Percentiles rank a stretch among this genome's conserved stretches.
Conservation (phyloP, 64 coral and sea anemone species). For the Stichodactyla helianthus region DNA sequence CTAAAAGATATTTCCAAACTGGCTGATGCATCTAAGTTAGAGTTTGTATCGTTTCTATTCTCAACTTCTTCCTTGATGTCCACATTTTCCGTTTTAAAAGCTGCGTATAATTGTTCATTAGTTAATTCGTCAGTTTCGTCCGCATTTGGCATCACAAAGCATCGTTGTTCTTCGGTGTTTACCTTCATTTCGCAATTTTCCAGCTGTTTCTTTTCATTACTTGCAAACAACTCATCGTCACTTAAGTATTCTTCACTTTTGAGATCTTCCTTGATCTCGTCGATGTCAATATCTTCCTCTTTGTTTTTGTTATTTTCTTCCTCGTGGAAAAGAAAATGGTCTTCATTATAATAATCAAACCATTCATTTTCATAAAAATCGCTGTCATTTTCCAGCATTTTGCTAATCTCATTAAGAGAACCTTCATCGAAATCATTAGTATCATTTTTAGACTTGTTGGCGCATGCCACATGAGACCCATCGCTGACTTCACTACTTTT, state of each 20-base stretch:
- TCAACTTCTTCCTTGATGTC: background rate
- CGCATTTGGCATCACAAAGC: background rate
- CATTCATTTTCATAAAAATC: background rate
- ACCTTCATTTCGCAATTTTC: background rate
- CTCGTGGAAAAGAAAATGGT: background rate
- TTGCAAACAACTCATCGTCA: background rate
- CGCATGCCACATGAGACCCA: background rate
- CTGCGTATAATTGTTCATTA: background rate
- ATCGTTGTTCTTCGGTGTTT: background rate
- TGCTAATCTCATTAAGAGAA: slow-evolving; percentile 21
- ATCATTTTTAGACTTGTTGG: background rate
- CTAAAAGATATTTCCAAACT: background rate
- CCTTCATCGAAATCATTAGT: background rate
- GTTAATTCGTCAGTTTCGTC: background rate
- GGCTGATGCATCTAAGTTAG: background rate
- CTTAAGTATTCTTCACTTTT: background rate
- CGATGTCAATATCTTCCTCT: background rate
- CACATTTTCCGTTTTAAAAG: background rate
- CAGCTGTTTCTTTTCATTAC: background rate
- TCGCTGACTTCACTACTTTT: background rate
- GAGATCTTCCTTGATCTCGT: background rate
- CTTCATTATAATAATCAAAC: background rate
- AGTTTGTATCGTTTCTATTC: background rate
- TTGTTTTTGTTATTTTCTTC: background rate
- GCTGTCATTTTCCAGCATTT: background rate